A percentile compares a stretch with the other conserved stretches of the same genome.
phyloP scores from a whole-genome alignment of 2,113 vertebrate species.

The Rhinichthys klamathensis region DNA sequence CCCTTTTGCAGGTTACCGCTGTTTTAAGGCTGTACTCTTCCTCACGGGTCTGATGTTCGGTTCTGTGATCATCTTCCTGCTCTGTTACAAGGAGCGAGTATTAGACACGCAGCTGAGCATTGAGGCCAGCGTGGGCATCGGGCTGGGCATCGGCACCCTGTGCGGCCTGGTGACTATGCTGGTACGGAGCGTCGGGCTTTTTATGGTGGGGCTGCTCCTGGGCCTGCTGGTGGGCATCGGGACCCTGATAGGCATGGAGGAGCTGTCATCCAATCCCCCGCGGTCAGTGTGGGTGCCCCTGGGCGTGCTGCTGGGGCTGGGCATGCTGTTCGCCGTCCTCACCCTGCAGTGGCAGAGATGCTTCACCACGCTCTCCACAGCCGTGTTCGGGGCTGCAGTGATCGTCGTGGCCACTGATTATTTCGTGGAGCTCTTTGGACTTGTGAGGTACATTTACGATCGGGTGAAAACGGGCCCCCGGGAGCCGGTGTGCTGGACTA shows the following conservation, averaged over 20 bases:
- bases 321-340: slow-evolving; percentile 95
- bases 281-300: slow-evolving; percentile 94
- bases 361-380: slow-evolving; percentile 93
- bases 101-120: slow-evolving; percentile 96
- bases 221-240: slow-evolving; percentile 90
- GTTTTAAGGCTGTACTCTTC: slow-evolving; percentile 99
- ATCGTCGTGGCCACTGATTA: slow-evolving; percentile 94
- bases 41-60: slow-evolving; percentile 96
- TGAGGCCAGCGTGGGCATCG: slow-evolving; percentile 93
- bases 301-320: slow-evolving; percentile 90
- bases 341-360: slow-evolving; percentile 96
- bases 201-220: slow-evolving; percentile 95
- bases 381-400: slow-evolving; percentile 89
- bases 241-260: slow-evolving; percentile 87
- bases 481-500: slow-evolving; percentile 87
- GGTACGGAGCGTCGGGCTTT: slow-evolving; percentile 96
- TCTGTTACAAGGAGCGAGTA: slow-evolving; percentile 97
- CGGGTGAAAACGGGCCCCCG: slow-evolving; percentile 84
- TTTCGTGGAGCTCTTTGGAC: slow-evolving; percentile 91
- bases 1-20: slow-evolving; percentile 87
- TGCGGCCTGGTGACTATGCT: slow-evolving; percentile 99
- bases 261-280: slow-evolving; percentile 87
- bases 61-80: slow-evolving; percentile 96
- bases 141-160: slow-evolving; percentile 91
- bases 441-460: slow-evolving; percentile 90